These are phyloP conservation scores for Coccyzus lansbergi DNA, from an alignment of 2,797 vertebrate genomes.

Conservation along the genomic window DNA sequence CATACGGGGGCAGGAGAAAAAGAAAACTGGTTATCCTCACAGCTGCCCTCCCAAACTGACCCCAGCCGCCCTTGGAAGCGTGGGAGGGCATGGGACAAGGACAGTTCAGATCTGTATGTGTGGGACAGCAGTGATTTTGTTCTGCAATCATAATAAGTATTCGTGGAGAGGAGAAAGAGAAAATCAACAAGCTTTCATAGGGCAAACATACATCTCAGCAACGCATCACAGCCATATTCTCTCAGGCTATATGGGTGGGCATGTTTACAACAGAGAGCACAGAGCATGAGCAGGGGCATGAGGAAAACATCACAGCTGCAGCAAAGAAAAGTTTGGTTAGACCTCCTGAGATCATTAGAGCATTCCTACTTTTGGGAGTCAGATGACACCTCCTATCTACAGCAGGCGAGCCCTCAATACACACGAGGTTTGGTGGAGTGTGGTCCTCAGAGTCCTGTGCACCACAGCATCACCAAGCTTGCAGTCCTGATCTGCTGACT, in stretches of 20 bases:
- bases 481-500: background rate
- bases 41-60: background rate
- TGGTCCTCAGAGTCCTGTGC: background rate
- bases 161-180: background rate
- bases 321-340: conserved; percentile 42
- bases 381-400: background rate
- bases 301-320: conserved; percentile 62
- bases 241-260: conserved; percentile 62
- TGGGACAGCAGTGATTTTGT: background rate
- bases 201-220: background rate
- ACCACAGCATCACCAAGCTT: background rate
- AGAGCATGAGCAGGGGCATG: conserved; percentile 6
- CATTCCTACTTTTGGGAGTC: conserved; percentile 3
- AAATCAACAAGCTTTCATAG: background rate
- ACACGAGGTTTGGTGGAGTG: background rate
- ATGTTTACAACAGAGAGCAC: conserved; percentile 49
- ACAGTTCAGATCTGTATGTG: background rate
- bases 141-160: background rate
- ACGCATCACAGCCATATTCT: conserved; percentile 8
- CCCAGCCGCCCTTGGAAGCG: rapidly evolving
- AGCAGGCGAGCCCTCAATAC: background rate
- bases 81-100: background rate
- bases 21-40: background rate
- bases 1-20: background rate
- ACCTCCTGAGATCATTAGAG: conserved; percentile 51